Evolutionary conservation across 1,140 invertebrate genomes (phyloP).

Genomic region (Aphelinus atriplicis): DNA sequence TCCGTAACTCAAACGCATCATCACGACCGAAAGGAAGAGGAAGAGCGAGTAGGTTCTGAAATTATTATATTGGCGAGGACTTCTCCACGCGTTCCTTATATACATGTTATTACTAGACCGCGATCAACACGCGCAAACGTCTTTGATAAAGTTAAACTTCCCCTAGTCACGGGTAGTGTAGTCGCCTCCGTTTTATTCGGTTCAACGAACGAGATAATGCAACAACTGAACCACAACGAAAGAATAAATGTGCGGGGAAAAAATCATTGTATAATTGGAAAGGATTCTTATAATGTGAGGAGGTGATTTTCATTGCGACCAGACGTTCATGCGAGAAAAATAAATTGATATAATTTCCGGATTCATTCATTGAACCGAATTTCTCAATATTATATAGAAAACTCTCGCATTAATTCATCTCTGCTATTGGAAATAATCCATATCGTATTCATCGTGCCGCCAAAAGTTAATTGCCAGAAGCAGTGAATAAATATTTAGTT

Average conservation of each 20-base stretch:
- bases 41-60: neutral
- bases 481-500: too few species aligned
- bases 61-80: slow-evolving; percentile 7
- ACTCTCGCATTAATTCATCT: too few species aligned
- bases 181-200: neutral
- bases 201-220: slow-evolving; percentile 33
- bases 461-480: too few species aligned
- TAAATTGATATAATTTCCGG: too few species aligned
- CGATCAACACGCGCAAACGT: neutral
- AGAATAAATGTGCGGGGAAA: slow-evolving; percentile 26
- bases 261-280: neutral
- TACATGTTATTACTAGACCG: neutral
- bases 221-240: slow-evolving; percentile 14
- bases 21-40: neutral
- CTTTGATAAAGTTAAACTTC: slow-evolving; percentile 25
- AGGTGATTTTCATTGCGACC: too few species aligned
- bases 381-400: too few species aligned
- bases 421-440: too few species aligned
- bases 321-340: too few species aligned
- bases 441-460: too few species aligned
- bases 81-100: neutral
- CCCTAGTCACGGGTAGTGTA: slow-evolving; percentile 18
- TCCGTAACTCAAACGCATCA: neutral
- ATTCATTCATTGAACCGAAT: too few species aligned
- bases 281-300: too few species aligned